Percentiles rank a stretch among this genome's conserved stretches.
These are phyloP conservation scores for Helicoverpa armigera DNA, from an alignment of 1,140 invertebrate species.

Conservation along the genomic window DNA sequence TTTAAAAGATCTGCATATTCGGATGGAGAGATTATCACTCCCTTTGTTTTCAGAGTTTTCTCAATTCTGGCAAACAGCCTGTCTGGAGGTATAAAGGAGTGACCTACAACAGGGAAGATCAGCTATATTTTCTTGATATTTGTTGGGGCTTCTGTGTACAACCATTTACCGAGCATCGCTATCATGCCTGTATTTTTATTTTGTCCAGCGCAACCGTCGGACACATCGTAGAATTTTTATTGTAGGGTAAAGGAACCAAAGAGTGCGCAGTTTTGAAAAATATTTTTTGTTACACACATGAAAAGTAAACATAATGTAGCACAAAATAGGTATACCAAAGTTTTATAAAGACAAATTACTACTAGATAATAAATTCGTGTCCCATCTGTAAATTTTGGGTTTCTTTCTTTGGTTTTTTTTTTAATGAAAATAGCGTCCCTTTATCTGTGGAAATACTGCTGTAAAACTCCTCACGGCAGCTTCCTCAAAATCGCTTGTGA, in stretches of 20 bases:
- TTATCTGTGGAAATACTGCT: background rate
- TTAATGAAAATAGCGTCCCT: too few species aligned
- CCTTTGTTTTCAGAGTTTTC: slow-evolving; percentile 3
- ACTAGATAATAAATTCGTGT: too few species aligned
- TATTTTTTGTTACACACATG: too few species aligned
- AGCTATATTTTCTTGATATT: background rate
- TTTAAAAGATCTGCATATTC: too few species aligned
- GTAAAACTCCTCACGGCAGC: background rate
- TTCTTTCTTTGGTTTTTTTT: too few species aligned
- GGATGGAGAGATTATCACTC: too few species aligned
- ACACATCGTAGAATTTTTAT: slow-evolving; percentile 5
- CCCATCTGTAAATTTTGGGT: too few species aligned
- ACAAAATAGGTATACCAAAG: too few species aligned
- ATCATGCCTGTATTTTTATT: slow-evolving; percentile 27
- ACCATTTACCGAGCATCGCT: slow-evolving; percentile 11
- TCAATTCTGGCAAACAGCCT: slow-evolving; percentile 18
- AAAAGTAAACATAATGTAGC: too few species aligned
- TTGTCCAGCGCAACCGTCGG: slow-evolving; percentile 3
- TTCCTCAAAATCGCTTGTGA: slow-evolving; percentile 6
- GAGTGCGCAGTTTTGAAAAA: too few species aligned
- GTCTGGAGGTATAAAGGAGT: slow-evolving; percentile 26
- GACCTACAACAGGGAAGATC: slow-evolving; percentile 5
- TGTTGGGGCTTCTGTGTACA: background rate
- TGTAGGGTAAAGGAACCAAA: too few species aligned
- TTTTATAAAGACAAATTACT: too few species aligned